These are phyloP conservation scores for Siniperca obscura DNA, from an alignment of 2,797 vertebrate species.

Conservation along the genomic window DNA sequence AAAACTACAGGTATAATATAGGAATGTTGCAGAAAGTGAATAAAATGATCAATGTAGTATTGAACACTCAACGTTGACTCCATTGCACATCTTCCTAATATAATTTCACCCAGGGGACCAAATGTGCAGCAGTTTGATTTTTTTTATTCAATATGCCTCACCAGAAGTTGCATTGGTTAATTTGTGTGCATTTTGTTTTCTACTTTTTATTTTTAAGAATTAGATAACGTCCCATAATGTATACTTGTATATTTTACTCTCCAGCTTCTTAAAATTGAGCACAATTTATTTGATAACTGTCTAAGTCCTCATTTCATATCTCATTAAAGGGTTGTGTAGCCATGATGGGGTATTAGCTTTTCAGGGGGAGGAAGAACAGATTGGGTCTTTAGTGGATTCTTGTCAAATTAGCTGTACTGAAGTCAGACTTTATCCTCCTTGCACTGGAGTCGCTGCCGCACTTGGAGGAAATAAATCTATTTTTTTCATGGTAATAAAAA, in stretches of 20 bases:
- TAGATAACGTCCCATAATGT: constrained; percentile 50
- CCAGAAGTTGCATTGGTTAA: constrained; percentile 38
- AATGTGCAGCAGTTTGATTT: constrained; percentile 53
- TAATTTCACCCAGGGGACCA: constrained; percentile 50
- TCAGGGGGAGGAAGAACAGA: constrained; percentile 61
- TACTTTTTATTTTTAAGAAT: constrained; percentile 38
- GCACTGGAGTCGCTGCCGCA: background rate
- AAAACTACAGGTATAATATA: background rate
- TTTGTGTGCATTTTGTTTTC: constrained; percentile 41
- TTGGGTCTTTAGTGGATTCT: constrained; percentile 43
- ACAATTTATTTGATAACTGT: constrained; percentile 47
- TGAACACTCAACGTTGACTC: constrained; percentile 25
- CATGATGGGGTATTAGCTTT: constrained; percentile 66
- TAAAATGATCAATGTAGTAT: background rate
- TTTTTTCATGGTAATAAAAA: constrained; percentile 29
- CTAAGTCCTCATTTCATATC: constrained; percentile 44
- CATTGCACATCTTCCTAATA: constrained; percentile 28
- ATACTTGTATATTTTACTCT: constrained; percentile 33
- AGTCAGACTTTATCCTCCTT: constrained; percentile 11
- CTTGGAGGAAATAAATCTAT: background rate
- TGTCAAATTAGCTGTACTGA: constrained; percentile 53
- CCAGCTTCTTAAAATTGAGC: constrained; percentile 34
- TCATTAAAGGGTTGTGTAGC: constrained; percentile 51
- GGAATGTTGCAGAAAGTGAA: background rate
- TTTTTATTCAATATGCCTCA: constrained; percentile 49